phyloP scores from a whole-genome alignment of 92 coral and sea anemone species.

The Meandrina meandrites region DNA sequence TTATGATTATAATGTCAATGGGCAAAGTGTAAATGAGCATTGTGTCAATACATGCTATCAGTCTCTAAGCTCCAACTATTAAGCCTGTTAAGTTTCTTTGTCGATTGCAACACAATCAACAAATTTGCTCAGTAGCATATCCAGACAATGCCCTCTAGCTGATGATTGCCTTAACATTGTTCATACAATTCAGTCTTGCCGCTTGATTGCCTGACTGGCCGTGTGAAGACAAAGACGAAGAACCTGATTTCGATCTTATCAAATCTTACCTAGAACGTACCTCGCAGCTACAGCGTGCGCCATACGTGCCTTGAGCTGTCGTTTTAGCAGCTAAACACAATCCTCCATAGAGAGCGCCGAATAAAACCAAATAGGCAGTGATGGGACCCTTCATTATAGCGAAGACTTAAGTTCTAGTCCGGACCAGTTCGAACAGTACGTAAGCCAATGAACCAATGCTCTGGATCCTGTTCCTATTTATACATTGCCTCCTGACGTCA shows the following conservation, averaged over 20 bases:
- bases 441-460: background rate
- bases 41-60: too few species aligned
- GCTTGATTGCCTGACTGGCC: background rate
- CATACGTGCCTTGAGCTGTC: background rate
- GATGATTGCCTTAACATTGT: too few species aligned
- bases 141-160: too few species aligned
- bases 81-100: too few species aligned
- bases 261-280: too few species aligned
- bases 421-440: background rate
- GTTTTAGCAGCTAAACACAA: background rate
- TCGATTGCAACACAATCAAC: too few species aligned
- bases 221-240: too few species aligned
- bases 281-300: background rate
- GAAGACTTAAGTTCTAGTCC: background rate
- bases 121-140: too few species aligned
- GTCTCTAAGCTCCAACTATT: too few species aligned
- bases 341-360: background rate
- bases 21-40: too few species aligned
- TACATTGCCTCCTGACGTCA: background rate
- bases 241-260: background rate
- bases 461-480: background rate
- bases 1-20: too few species aligned
- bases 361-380: background rate
- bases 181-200: too few species aligned
- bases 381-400: background rate